Base-by-base conservation (phyloP, 2,888 invertebrate species). In the Sialis fuliginosa region DNA sequence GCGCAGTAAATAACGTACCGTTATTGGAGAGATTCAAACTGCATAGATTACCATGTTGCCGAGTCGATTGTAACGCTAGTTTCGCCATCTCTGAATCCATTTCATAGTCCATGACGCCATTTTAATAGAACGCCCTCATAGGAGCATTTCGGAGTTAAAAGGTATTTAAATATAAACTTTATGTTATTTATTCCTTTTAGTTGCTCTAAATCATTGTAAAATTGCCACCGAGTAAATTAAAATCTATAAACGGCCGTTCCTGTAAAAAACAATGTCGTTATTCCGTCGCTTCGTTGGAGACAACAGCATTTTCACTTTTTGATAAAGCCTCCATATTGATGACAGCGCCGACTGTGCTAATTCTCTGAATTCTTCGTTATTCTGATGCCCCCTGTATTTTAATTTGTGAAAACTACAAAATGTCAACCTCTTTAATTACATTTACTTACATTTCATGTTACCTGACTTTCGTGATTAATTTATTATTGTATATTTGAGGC, bases 281-380 rank as follows among this genome's bases (percentile, higher is more conserved):
- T 33, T 7, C 8, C 8, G 33, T 43, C 30, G 8, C 32, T 10
- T 22, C 12, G n/a, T 30, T 10, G 42, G 40, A 47, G 37, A 33
- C 33, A 45, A 34, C 30, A 7, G 37, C 39, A 35, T 41, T 22
- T 33, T 22, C 42, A 33, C 34, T 59, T 56, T 57, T 54, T 49
- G 51, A 53, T 52, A 48, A 48, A 60, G 59, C 61, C 65, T 65
- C 69, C 70, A 70, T 70, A 67, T 72, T 74, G 74, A 74, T 72
- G 72, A 70, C 75, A 75, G 75, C 75, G 75, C 75, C 74, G 71
- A 69, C 74, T 65, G 74, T 75, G 75, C 74, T 74, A 72, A 75
- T 73, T 74, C 71, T 67, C 64, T 64, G 74, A 72, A 74, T 72
- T 74, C 74, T 75, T 72, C 69, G 70, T 69, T 67, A 66, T 67